Evolutionary conservation across 2,113 vertebrate species (phyloP).

Genomic region (Petroica traversi): DNA sequence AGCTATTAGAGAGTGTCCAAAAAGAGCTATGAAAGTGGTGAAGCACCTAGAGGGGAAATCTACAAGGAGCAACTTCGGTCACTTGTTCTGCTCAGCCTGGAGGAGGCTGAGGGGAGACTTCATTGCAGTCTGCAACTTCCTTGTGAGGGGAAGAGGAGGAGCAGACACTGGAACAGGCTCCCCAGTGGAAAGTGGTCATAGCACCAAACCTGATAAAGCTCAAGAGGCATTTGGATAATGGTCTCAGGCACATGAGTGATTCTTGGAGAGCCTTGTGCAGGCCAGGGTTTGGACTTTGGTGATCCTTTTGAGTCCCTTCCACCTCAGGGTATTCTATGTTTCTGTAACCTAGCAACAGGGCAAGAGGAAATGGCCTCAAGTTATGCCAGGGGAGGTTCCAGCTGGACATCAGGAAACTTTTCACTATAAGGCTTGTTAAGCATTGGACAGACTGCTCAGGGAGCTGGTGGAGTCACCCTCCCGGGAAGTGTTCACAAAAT

Average conservation of each 20-base stretch:
- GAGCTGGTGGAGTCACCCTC: background rate
- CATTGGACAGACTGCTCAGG: background rate
- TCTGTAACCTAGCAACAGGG: background rate
- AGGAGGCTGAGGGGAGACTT: background rate
- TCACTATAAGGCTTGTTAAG: background rate
- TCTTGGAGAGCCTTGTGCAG: background rate
- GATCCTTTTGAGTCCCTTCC: background rate
- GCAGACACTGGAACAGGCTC: background rate
- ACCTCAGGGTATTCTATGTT: background rate
- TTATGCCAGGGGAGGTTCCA: background rate
- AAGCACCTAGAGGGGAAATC: accelerated
- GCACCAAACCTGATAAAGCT: background rate
- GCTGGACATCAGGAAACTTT: background rate
- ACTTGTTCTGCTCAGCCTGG: background rate
- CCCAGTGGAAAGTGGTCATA: no score
- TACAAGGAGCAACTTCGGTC: background rate
- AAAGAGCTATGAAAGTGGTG: background rate
- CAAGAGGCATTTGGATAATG: background rate
- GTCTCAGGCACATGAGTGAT: background rate
- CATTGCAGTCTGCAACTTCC: background rate
- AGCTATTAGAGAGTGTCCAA: background rate
- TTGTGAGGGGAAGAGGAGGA: accelerated
- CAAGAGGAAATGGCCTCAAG: background rate
- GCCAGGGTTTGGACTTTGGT: background rate
- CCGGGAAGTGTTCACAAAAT: background rate